Conservation (phyloP, 1,140 invertebrate genomes). For the Nixonia krombeini region DNA sequence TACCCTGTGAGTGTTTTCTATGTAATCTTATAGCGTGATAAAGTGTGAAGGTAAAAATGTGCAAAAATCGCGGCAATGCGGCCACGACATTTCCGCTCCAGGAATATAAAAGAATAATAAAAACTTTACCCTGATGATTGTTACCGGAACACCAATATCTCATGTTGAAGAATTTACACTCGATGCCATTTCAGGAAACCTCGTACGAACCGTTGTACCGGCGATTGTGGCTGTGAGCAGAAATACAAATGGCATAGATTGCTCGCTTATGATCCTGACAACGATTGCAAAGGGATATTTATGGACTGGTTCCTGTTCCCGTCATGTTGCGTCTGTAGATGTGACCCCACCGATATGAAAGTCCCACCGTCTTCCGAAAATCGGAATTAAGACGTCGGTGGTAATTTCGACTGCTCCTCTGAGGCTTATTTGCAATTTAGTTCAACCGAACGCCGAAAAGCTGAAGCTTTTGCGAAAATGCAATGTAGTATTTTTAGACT, state of each 20-base stretch:
- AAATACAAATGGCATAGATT: slow-evolving; percentile 92
- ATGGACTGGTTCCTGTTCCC: slow-evolving; percentile 97
- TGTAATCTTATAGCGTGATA: too few relatives aligned
- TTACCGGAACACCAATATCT: too few relatives aligned
- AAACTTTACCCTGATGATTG: too few relatives aligned
- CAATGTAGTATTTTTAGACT: slow-evolving; percentile 7
- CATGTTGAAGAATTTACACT: not conserved
- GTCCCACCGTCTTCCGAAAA: slow-evolving; percentile 9
- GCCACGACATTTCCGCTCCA: too few relatives aligned
- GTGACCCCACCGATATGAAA: slow-evolving; percentile 71
- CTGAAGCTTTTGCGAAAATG: not conserved
- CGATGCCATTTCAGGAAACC: slow-evolving; percentile 77
- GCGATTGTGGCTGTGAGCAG: slow-evolving; percentile 91
- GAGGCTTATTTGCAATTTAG: slow-evolving; percentile 4
- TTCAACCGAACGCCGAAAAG: slow-evolving; percentile 7
- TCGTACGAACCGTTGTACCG: slow-evolving; percentile 82
- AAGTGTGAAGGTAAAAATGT: too few relatives aligned
- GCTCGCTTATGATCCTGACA: slow-evolving; percentile 91
- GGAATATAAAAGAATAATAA: too few relatives aligned
- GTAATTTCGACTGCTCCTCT: slow-evolving; percentile 8
- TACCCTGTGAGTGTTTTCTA: too few relatives aligned
- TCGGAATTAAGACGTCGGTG: slow-evolving; percentile 30
- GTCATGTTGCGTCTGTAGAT: slow-evolving; percentile 92
- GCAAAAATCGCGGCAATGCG: too few relatives aligned
- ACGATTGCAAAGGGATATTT: slow-evolving; percentile 94